Evolutionary conservation across 2,888 invertebrate species (phyloP).

Genomic region (Megamerina dolium): DNA sequence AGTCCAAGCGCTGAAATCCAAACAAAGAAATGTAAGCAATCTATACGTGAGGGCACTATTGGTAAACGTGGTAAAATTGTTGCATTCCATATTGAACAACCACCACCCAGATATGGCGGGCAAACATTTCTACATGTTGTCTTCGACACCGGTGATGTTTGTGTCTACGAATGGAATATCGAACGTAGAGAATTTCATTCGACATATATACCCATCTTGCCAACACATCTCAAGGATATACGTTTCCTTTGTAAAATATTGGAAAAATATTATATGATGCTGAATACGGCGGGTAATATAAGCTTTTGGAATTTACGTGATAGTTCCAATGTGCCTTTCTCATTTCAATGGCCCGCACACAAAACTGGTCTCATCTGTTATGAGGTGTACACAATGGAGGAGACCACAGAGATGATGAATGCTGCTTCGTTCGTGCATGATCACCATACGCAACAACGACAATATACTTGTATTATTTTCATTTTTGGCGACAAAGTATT

Average conservation of each 20-base stretch:
- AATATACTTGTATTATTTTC: conserved; percentile 23
- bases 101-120: conserved; percentile 4
- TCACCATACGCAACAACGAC: conserved; percentile 20
- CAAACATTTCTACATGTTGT: conserved; percentile 30
- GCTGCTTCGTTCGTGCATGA: conserved; percentile 23
- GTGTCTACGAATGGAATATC: conserved; percentile 35
- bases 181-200: conserved; percentile 26
- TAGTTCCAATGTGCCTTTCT: conserved; percentile 22
- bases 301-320: conserved; percentile 32
- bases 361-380: conserved; percentile 20
- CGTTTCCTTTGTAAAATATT: conserved; percentile 34
- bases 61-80: conserved; percentile 15
- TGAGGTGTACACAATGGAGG: conserved; percentile 13
- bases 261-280: conserved; percentile 33
- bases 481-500: conserved; percentile 29
- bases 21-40: conserved; percentile 21
- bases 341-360: conserved; percentile 25
- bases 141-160: conserved; percentile 35
- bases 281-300: conserved; percentile 28
- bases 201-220: conserved; percentile 21
- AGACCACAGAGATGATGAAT: too few relatives aligned
- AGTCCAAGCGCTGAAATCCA: conserved; percentile 14
- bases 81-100: conserved; percentile 25
- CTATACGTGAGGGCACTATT: conserved; percentile 17
- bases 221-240: conserved; percentile 24